Percentiles rank a stretch among this genome's conserved stretches.
Evolutionary conservation across 1,140 invertebrate genomes (phyloP).

Genomic region (Notospermus geniculatus): DNA sequence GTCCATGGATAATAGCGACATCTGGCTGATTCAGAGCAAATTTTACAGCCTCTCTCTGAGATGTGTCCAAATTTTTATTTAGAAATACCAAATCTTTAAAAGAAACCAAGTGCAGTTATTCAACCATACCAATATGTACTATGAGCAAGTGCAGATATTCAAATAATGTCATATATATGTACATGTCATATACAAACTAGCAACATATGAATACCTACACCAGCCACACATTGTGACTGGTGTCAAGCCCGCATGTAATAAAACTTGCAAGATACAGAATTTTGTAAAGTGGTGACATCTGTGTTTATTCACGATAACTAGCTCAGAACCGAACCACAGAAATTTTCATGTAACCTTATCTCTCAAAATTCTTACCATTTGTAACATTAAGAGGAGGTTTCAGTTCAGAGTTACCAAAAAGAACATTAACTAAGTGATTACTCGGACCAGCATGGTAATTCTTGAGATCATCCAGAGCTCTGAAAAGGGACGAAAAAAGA

Average conservation of each 20-base stretch:
- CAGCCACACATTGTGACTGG: no score
- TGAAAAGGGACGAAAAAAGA: constrained; percentile 24
- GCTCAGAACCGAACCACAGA: no score
- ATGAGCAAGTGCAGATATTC: no score
- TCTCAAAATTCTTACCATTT: background rate
- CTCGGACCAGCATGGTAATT: constrained; percentile 30
- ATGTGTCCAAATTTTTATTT: constrained; percentile 58
- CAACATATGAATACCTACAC: no score
- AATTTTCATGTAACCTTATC: no score
- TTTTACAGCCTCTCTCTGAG: constrained; percentile 61
- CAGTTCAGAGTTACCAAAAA: constrained; percentile 47
- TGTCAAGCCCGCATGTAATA: no score
- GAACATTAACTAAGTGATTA: constrained; percentile 41
- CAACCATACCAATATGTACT: no score
- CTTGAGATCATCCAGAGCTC: constrained; percentile 42
- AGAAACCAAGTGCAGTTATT: background rate
- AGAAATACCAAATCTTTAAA: constrained; percentile 43
- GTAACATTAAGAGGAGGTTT: background rate
- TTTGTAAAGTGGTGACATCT: no score
- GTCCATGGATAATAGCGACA: constrained; percentile 60
- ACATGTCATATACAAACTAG: no score
- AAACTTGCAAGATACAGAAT: no score
- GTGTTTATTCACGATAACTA: no score
- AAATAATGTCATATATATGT: no score
- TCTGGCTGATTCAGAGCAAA: constrained; percentile 63